Conservation (phyloP, 2,113 vertebrate genomes). For the Arvicanthis niloticus region DNA sequence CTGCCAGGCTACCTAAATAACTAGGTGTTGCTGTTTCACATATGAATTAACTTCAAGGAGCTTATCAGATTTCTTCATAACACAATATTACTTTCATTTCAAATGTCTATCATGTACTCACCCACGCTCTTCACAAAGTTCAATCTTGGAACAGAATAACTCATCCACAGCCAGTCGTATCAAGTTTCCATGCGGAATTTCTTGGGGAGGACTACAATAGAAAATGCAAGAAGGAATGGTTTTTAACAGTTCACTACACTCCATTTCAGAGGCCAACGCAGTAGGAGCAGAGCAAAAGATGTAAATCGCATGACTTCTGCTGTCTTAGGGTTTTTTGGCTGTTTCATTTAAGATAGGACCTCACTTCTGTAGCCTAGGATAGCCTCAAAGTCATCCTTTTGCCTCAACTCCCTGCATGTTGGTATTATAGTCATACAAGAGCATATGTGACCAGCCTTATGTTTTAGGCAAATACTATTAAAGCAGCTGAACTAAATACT, state of each 20-base stretch:
- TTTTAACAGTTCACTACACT: slow-evolving; percentile 36
- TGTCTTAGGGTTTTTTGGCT: neutral
- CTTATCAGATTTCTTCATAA: slow-evolving; percentile 32
- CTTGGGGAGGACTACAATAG: slow-evolving; percentile 89
- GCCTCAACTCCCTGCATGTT: neutral
- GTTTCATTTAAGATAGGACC: neutral
- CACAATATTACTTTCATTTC: slow-evolving; percentile 33
- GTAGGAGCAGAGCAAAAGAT: slow-evolving; percentile 30
- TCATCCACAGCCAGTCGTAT: slow-evolving; percentile 92
- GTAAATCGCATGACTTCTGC: slow-evolving; percentile 10
- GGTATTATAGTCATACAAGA: neutral
- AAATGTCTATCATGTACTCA: slow-evolving; percentile 80
- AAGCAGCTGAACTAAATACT: slow-evolving; percentile 25
- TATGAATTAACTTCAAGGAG: slow-evolving; percentile 42
- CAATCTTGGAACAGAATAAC: slow-evolving; percentile 91
- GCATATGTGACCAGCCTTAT: neutral
- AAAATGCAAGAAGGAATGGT: slow-evolving; percentile 60
- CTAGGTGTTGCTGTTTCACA: slow-evolving; percentile 14
- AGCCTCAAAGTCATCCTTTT: neutral
- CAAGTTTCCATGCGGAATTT: slow-evolving; percentile 91
- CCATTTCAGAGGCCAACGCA: neutral
- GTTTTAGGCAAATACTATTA: neutral
- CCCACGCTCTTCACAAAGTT: slow-evolving; percentile 90
- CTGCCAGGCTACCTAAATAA: neutral
- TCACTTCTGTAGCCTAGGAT: neutral